A percentile compares a stretch with the other conserved stretches of the same genome.
Conservation (phyloP, 2,797 vertebrate species). For the Darevskia nairensis region DNA sequence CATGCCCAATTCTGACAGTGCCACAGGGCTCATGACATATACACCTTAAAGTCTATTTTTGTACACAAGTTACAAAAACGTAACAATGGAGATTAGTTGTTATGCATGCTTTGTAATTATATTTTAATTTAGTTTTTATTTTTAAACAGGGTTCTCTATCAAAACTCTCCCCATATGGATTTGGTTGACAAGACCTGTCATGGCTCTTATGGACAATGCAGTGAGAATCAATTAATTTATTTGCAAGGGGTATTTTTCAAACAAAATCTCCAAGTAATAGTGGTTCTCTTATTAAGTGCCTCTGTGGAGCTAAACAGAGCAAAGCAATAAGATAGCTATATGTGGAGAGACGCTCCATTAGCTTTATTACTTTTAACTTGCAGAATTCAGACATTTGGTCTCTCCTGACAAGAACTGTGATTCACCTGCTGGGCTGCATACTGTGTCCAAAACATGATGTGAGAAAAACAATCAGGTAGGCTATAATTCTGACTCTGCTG, state of each 20-base stretch:
- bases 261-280: neutral
- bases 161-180: too few relatives aligned
- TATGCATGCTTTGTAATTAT: conserved; percentile 5
- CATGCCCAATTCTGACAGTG: too few relatives aligned
- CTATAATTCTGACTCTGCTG: neutral
- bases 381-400: conserved; percentile 1
- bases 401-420: neutral
- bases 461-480: neutral
- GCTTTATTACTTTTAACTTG: neutral
- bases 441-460: neutral
- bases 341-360: conserved; percentile 9
- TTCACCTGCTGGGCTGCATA: fast-evolving
- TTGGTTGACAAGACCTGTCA: too few relatives aligned
- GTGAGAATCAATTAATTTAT: conserved; percentile 33
- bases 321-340: conserved; percentile 22
- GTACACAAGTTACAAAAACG: conserved; percentile 21
- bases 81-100: conserved; percentile 11
- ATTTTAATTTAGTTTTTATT: neutral
- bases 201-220: conserved; percentile 1
- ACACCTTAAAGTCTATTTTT: conserved; percentile 24
- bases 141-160: conserved; percentile 9
- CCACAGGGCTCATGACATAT: neutral
- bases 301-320: neutral
- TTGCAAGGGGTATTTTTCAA: conserved; percentile 20
- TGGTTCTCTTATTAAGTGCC: conserved; percentile 16